Conservation (phyloP, 2,888 invertebrate species). For the Endotricha flammealis region DNA sequence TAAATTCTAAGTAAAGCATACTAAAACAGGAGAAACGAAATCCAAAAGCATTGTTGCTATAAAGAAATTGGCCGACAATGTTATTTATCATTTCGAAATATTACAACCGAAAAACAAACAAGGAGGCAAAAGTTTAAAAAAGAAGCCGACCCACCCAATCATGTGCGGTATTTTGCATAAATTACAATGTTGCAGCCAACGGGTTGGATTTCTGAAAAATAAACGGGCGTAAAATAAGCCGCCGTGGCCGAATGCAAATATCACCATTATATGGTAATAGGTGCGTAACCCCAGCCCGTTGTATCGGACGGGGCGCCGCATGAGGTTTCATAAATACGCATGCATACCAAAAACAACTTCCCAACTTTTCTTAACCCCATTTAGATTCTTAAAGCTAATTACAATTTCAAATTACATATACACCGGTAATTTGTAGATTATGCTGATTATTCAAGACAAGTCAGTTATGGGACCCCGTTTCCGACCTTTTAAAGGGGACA, state of each 20-base stretch:
- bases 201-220: constrained; percentile 65
- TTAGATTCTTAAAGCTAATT: neutral
- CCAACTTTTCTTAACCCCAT: constrained; percentile 32
- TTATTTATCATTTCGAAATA: constrained; percentile 33
- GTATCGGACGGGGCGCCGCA: constrained; percentile 40
- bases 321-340: constrained; percentile 47
- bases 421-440: too few relatives aligned
- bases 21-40: too few relatives aligned
- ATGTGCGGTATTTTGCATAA: constrained; percentile 68
- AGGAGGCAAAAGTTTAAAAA: constrained; percentile 39
- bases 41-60: too few relatives aligned
- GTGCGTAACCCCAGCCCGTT: constrained; percentile 62
- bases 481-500: too few relatives aligned
- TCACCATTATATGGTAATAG: constrained; percentile 73
- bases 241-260: constrained; percentile 64
- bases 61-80: too few relatives aligned
- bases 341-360: constrained; percentile 45
- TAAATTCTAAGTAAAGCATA: too few relatives aligned
- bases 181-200: constrained; percentile 57
- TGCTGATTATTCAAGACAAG: too few relatives aligned
- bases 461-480: too few relatives aligned
- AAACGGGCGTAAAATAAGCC: constrained; percentile 62
- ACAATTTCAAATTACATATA: constrained; percentile 1
- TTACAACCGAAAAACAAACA: constrained; percentile 40
- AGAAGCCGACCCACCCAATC: constrained; percentile 51